phyloP scores from a whole-genome alignment of 2,797 vertebrate species.

The Propithecus deckenii region DNA sequence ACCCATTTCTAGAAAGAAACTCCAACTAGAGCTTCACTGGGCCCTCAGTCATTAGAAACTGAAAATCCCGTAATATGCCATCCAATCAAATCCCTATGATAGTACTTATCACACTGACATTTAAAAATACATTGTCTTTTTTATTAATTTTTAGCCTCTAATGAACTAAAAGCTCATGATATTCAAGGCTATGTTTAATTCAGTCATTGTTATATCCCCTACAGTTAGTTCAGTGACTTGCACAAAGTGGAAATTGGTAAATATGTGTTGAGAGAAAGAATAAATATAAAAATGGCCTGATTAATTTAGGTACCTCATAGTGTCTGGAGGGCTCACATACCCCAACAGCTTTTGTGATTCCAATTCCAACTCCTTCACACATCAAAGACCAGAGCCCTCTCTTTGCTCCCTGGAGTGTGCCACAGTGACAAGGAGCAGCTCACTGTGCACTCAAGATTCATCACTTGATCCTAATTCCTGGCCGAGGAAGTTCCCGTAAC shows the following conservation, averaged over 20 bases:
- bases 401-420: background rate
- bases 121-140: background rate
- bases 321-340: background rate
- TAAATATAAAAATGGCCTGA: background rate
- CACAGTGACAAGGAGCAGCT: background rate
- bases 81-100: background rate
- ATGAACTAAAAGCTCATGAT: background rate
- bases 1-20: background rate
- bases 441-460: background rate
- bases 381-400: background rate
- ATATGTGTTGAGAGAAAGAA: background rate
- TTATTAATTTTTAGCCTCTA: background rate
- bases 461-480: background rate
- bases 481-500: background rate
- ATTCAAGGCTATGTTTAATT: background rate
- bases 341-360: background rate
- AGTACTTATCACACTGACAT: background rate
- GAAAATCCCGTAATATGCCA: background rate
- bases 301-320: background rate
- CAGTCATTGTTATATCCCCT: background rate
- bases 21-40: background rate
- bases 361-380: background rate
- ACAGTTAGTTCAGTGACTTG: background rate
- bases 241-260: background rate
- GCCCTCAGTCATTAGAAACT: background rate